Evolutionary conservation across 2,888 invertebrate genomes (phyloP).

Genomic region (Saturnia japonica): DNA sequence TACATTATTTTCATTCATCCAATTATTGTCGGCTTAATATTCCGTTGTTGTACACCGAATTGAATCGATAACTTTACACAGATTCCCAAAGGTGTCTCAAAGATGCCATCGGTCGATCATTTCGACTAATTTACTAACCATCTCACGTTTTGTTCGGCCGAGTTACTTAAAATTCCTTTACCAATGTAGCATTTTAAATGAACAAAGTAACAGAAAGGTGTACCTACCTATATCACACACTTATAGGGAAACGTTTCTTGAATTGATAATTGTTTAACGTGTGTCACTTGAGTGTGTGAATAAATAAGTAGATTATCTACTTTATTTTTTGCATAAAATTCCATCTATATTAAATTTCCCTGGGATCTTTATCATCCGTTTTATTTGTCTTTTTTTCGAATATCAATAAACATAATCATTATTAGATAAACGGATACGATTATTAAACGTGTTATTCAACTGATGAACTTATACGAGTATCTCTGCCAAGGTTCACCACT

Average conservation of each 20-base stretch:
- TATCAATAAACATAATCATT: neutral
- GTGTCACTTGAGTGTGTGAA: slow-evolving; percentile 1
- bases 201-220: slow-evolving; percentile 54
- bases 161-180: slow-evolving; percentile 71
- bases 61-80: slow-evolving; percentile 19
- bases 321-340: neutral
- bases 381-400: neutral
- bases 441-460: too few relatives aligned
- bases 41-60: slow-evolving; percentile 13
- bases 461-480: too few relatives aligned
- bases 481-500: too few relatives aligned
- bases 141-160: slow-evolving; percentile 64
- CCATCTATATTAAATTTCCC: neutral
- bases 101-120: slow-evolving; percentile 21
- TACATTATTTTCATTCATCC: neutral
- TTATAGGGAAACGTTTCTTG: slow-evolving; percentile 39
- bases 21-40: neutral
- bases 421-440: too few relatives aligned
- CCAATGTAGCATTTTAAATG: slow-evolving; percentile 71
- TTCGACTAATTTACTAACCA: slow-evolving; percentile 45
- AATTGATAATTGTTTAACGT: slow-evolving; percentile 31
- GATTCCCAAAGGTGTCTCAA: slow-evolving; percentile 18
- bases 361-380: neutral
- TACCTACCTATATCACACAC: slow-evolving; percentile 42
- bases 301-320: slow-evolving; percentile 4